Base-by-base conservation (phyloP, 2,797 vertebrate genomes). In the Cyclura pinguis region DNA sequence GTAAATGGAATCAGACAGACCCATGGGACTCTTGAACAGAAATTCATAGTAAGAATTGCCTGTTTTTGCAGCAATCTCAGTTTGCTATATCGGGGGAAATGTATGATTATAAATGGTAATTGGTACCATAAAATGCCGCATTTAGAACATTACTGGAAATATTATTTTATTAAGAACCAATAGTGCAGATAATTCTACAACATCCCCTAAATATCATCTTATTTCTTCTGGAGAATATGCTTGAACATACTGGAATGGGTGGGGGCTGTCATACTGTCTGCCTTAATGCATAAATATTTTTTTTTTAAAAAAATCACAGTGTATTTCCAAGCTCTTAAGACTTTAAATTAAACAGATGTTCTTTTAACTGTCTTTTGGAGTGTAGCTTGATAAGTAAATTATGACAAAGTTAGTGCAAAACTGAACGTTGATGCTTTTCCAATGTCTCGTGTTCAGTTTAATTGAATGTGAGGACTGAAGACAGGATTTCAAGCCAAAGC, bases 381-480 rank as follows among this genome's bases (percentile, higher is more conserved):
- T 86, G 80, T 50, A 55, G n/a, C 85, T 88, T 90, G 95, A 92
- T 88, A 94, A 88, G 85, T 95, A n/a, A 92, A 87, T 93, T 84
- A 87, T 74, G 18, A 74, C 91, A 92, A 94, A 94, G 93, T 93
- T 89, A 84, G 85, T 93, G 94, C 89, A 90, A 92, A 94, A 89
- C 35, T 20, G 85, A 10, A 90, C 90, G 83, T 73, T 89, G 94
- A 90, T 80, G 64, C 27, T 55, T 90, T 93, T 92, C 1, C 14
- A 80, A 80, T 91, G 86, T 93, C 93, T 96, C 77, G 0, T 92
- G 92, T 95, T 95, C 93, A 18, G 88, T 95, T 35, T 96, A 96
- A 96, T 96, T 95, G 96, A 92, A 95, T 80, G 27, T 91, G 90
- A 95, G 94, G 94, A 92, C 91, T 84, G 85, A 89, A 92, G 94